Conservation (phyloP, 2,113 vertebrate species). For the Hydropotes inermis region DNA sequence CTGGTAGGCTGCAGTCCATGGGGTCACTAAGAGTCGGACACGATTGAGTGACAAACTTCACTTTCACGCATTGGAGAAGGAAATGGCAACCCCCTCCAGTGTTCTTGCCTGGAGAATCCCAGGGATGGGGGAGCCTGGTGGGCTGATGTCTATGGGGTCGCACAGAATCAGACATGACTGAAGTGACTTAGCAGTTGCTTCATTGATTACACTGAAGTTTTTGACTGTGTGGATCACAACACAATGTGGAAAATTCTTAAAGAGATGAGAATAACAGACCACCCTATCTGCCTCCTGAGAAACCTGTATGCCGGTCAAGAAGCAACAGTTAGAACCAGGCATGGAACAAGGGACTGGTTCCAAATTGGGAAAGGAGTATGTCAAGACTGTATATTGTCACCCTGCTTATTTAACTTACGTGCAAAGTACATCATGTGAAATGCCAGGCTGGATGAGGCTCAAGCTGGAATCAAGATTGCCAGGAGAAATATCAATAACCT, state of each 20-base stretch:
- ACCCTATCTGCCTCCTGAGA: not conserved
- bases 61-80: no score
- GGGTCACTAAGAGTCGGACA: no score
- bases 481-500: not conserved
- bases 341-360: not conserved
- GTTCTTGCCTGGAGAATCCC: no score
- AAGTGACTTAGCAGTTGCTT: not conserved
- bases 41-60: no score
- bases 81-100: no score
- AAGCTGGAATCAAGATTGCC: not conserved
- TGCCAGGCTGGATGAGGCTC: not conserved
- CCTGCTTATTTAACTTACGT: not conserved
- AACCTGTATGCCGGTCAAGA: not conserved
- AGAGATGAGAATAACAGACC: not conserved
- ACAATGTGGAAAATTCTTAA: not conserved
- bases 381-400: not conserved
- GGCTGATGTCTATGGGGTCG: no score
- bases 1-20: no score
- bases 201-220: not conserved
- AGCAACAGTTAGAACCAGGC: not conserved
- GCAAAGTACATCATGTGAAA: not conserved
- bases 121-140: no score
- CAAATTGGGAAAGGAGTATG: not conserved
- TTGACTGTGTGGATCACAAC: not conserved
- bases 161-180: no score